Evolutionary conservation across 2,888 invertebrate genomes (phyloP).

Genomic region (Myathropa florea): DNA sequence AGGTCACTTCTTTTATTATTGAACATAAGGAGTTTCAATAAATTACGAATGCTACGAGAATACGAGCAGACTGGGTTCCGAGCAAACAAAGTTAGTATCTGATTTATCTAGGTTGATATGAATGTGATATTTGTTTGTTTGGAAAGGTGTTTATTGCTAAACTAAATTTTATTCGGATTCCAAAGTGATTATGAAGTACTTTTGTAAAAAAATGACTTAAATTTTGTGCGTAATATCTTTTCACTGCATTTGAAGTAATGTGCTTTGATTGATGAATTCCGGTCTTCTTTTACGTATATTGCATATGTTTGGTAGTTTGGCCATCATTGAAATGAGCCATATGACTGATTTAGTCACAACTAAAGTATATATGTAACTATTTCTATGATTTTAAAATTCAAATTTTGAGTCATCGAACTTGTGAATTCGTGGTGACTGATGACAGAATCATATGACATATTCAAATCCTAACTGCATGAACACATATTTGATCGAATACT

Average conservation of each 20-base stretch:
- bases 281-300: too few species aligned
- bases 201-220: neutral
- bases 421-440: too few species aligned
- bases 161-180: neutral
- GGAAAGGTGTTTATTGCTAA: neutral
- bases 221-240: neutral
- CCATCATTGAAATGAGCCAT: too few species aligned
- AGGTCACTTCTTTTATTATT: neutral
- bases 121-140: neutral
- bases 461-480: too few species aligned
- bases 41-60: neutral
- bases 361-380: too few species aligned
- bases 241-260: neutral
- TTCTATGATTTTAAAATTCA: too few species aligned
- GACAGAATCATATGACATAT: too few species aligned
- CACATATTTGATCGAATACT: too few species aligned
- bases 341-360: too few species aligned
- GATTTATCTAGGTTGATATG: neutral
- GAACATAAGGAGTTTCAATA: neutral
- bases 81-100: neutral
- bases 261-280: neutral
- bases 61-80: neutral
- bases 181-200: neutral
- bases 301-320: too few species aligned
- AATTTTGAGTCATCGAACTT: too few species aligned